These are phyloP conservation scores for Mormoops blainvillei DNA, from an alignment of 2,113 vertebrate genomes.

Conservation along the genomic window DNA sequence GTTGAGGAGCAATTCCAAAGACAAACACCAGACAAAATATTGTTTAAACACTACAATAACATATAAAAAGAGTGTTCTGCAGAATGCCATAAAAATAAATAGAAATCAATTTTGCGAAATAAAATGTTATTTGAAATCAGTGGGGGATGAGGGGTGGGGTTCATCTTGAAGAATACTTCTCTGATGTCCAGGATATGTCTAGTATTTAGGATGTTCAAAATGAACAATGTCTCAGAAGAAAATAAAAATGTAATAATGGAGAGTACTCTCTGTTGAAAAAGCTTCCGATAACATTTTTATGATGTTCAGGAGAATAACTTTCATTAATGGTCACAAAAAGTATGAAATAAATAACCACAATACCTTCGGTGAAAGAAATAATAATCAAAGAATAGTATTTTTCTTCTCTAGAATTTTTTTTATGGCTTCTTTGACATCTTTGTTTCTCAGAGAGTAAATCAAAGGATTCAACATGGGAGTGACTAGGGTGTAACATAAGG, in stretches of 20 bases:
- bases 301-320: neutral
- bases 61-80: neutral
- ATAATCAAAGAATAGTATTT: neutral
- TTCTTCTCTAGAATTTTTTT: conserved; percentile 47
- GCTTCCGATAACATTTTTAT: neutral
- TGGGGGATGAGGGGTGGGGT: neutral
- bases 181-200: neutral
- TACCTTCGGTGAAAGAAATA: neutral
- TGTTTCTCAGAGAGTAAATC: conserved; percentile 76
- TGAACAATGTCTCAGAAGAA: neutral
- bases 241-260: neutral
- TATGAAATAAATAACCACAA: neutral
- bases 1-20: neutral
- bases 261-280: neutral
- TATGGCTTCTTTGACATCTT: conserved; percentile 64
- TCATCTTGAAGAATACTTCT: neutral
- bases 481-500: conserved; percentile 60
- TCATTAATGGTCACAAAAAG: neutral
- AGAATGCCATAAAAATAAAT: neutral
- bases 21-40: neutral
- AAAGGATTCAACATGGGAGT: conserved; percentile 67
- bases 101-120: neutral
- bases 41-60: neutral
- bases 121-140: neutral
- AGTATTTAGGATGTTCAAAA: neutral